phyloP scores from a whole-genome alignment of 2,113 vertebrate genomes.

The Cricetomys ansorgei region DNA sequence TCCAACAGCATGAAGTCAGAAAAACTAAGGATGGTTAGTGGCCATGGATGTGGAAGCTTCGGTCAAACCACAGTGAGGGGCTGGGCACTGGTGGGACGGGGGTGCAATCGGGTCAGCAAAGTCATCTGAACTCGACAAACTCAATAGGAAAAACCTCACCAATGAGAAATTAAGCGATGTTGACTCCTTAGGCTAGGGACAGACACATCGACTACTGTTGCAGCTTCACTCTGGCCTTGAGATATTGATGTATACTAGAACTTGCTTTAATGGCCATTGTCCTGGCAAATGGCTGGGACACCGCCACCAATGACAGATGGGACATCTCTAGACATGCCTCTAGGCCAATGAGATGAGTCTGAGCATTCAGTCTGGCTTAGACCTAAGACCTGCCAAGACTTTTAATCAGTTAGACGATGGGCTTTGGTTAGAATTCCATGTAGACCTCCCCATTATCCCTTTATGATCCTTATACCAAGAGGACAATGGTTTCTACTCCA shows the following conservation, averaged over 20 bases:
- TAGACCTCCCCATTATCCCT: neutral
- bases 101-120: neutral
- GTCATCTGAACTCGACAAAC: neutral
- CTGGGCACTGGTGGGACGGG: too few relatives aligned
- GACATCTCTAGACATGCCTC: neutral
- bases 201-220: neutral
- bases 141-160: neutral
- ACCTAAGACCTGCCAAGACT: neutral
- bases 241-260: neutral
- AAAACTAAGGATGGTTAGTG: neutral
- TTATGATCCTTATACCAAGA: neutral
- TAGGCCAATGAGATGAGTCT: too few relatives aligned
- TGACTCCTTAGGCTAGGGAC: neutral
- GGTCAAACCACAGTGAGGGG: too few relatives aligned
- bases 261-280: too few relatives aligned
- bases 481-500: neutral
- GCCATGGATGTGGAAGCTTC: neutral
- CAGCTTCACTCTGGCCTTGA: neutral
- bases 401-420: neutral
- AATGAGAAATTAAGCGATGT: neutral
- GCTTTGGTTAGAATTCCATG: neutral
- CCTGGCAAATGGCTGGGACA: neutral
- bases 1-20: neutral
- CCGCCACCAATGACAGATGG: neutral
- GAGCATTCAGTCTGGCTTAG: neutral